Evolutionary conservation across 2,113 vertebrate species (phyloP).

Genomic region (Microcebus murinus): DNA sequence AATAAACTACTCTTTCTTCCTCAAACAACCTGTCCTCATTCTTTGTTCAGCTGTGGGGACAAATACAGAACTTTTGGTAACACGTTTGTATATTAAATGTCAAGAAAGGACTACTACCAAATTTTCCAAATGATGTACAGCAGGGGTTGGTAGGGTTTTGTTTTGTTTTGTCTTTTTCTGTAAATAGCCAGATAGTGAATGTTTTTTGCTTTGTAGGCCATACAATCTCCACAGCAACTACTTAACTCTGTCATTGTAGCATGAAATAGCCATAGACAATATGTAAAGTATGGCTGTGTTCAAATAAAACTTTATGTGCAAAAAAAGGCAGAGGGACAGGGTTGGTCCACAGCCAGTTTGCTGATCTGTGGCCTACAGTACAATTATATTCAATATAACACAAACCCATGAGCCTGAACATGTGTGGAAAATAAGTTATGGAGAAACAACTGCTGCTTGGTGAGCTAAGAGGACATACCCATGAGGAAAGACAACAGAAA

Average conservation of each 20-base stretch:
- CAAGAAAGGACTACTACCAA: background rate
- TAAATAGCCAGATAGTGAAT: background rate
- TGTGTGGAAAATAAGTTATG: background rate
- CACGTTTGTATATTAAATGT: background rate
- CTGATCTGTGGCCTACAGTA: background rate
- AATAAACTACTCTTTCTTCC: too few species aligned
- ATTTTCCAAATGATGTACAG: background rate
- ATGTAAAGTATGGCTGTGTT: background rate
- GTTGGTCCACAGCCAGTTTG: background rate
- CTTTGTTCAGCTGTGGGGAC: too few species aligned
- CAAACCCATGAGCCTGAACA: background rate
- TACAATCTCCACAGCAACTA: background rate
- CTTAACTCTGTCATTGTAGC: background rate
- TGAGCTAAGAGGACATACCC: background rate
- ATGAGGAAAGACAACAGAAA: background rate
- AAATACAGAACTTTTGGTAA: too few species aligned
- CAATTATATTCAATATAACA: background rate
- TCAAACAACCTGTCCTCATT: too few species aligned
- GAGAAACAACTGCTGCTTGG: background rate
- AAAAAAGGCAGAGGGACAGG: background rate
- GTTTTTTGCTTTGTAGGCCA: background rate
- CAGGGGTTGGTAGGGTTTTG: background rate
- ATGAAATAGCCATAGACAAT: background rate
- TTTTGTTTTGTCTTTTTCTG: background rate
- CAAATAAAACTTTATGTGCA: constrained; percentile 17